A percentile compares a stretch with the other conserved stretches of the same genome.
Evolutionary conservation across 2,113 vertebrate species (phyloP).

Genomic region (Platysteira castanea): DNA sequence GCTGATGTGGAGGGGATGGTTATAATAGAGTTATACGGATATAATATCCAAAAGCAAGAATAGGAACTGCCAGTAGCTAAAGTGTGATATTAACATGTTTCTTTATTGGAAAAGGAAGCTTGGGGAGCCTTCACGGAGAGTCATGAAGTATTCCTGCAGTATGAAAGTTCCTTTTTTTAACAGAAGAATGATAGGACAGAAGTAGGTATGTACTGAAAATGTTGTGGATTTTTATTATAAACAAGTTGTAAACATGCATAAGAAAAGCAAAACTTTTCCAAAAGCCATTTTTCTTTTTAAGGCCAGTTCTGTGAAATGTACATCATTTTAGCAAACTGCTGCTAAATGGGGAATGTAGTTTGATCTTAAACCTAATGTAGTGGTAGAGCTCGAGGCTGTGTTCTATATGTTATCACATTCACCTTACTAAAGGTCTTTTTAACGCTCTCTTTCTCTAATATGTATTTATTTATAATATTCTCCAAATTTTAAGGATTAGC

Average conservation of each 20-base stretch:
- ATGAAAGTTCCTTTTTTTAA: neutral
- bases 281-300: neutral
- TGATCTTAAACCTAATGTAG: neutral
- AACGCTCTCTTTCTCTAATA: neutral
- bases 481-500: neutral
- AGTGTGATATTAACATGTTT: neutral
- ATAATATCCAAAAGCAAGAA: neutral
- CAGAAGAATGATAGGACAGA: neutral
- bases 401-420: neutral
- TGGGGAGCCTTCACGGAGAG: neutral
- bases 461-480: neutral
- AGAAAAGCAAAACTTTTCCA: neutral
- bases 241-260: neutral
- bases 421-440: neutral
- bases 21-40: neutral
- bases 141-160: neutral
- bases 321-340: neutral
- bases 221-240: neutral
- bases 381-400: neutral
- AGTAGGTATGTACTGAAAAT: neutral
- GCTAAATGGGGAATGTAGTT: neutral
- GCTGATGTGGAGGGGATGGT: neutral
- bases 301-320: neutral
- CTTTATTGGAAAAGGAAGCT: neutral
- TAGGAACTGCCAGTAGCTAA: neutral